phyloP scores from a whole-genome alignment of 2,888 invertebrate genomes.

The Callyntrura sp. region DNA sequence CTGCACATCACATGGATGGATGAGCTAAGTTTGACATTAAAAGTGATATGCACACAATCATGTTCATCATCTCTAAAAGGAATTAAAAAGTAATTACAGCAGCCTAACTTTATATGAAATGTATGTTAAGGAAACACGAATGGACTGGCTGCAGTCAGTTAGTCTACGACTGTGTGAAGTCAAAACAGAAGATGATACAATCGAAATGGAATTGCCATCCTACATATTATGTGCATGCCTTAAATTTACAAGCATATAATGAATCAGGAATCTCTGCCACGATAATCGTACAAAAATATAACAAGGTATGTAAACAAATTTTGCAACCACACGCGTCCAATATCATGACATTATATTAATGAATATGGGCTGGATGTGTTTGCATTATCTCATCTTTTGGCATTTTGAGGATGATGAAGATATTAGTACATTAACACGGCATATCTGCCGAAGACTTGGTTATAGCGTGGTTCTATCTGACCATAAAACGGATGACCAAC shows the following conservation, averaged over 20 bases:
- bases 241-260: not conserved
- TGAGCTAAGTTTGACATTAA: slow-evolving; percentile 6
- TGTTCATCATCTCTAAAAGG: not conserved
- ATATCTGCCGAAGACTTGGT: slow-evolving; percentile 10
- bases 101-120: slow-evolving; percentile 17
- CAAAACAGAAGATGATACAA: slow-evolving; percentile 39
- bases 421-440: slow-evolving; percentile 9
- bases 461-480: not conserved
- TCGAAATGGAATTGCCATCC: slow-evolving; percentile 14
- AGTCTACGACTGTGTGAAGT: slow-evolving; percentile 19
- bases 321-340: slow-evolving; percentile 41
- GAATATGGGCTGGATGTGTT: slow-evolving; percentile 45
- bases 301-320: slow-evolving; percentile 64
- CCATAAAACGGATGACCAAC: slow-evolving; percentile 13
- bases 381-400: slow-evolving; percentile 60
- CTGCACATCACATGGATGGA: slow-evolving; percentile 34
- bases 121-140: slow-evolving; percentile 44
- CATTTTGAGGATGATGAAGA: slow-evolving; percentile 41
- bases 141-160: slow-evolving; percentile 37
- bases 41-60: not conserved
- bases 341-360: slow-evolving; percentile 46
- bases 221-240: not conserved
- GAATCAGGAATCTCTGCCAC: slow-evolving; percentile 22
- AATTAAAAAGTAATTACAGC: slow-evolving; percentile 8
- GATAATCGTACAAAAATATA: slow-evolving; percentile 43